phyloP scores from a whole-genome alignment of 2,888 invertebrate species.

The Nebria brevicollis region DNA sequence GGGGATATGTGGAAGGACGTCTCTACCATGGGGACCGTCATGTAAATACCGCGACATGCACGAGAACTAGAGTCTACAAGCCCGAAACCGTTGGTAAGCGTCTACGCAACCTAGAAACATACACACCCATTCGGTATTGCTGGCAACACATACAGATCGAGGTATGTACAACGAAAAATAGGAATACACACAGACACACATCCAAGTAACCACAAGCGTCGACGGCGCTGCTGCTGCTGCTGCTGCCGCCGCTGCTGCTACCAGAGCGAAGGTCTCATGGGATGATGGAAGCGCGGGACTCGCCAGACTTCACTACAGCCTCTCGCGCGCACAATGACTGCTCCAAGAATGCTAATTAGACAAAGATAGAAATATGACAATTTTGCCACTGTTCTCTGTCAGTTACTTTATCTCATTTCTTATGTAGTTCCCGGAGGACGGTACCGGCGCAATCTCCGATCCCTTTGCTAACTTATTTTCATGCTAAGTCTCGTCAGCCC shows the following conservation, averaged over 20 bases:
- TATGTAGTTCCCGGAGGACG: conserved; percentile 57
- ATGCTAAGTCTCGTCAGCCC: conserved; percentile 55
- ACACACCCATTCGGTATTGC: conserved; percentile 39
- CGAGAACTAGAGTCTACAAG: conserved; percentile 8
- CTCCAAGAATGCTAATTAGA: conserved; percentile 60
- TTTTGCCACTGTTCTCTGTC: conserved; percentile 57
- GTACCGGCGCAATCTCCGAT: conserved; percentile 58
- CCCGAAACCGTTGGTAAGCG: not conserved
- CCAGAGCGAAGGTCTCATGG: conserved; percentile 48
- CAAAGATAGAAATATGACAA: conserved; percentile 59
- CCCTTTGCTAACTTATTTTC: conserved; percentile 54
- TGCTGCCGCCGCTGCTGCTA: not conserved
- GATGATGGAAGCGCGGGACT: conserved; percentile 45
- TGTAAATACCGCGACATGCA: conserved; percentile 22
- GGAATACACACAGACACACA: conserved; percentile 9
- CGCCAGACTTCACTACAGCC: conserved; percentile 51
- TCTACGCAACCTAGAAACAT: conserved; percentile 19
- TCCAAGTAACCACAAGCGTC: not conserved
- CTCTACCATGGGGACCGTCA: conserved; percentile 13
- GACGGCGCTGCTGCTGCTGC: not conserved
- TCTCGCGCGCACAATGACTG: conserved; percentile 56
- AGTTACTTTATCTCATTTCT: conserved; percentile 59
- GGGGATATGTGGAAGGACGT: conserved; percentile 17
- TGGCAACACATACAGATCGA: conserved; percentile 49
- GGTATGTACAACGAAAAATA: conserved; percentile 50